Evolutionary conservation across 2,888 invertebrate genomes (phyloP).

Genomic region (Ochropleura plecta): DNA sequence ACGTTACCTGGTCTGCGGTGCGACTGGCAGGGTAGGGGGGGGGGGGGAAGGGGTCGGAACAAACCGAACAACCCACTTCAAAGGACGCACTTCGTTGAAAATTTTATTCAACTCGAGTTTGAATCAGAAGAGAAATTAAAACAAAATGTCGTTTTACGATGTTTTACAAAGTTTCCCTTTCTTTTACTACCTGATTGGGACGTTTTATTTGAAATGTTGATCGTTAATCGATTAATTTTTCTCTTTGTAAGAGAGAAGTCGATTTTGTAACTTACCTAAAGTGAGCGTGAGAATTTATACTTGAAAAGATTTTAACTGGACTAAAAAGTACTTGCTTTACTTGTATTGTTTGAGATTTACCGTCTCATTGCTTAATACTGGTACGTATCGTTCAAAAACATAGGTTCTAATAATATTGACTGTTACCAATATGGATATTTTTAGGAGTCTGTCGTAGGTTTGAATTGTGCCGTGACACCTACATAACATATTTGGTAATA

Average conservation of each 20-base stretch:
- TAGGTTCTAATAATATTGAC: neutral
- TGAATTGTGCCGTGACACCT: neutral
- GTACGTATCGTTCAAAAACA: neutral
- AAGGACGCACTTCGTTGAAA: slow-evolving; percentile 64
- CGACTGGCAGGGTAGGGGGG: neutral
- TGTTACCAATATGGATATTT: neutral
- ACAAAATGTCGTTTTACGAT: slow-evolving; percentile 66
- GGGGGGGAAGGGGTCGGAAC: slow-evolving; percentile 14
- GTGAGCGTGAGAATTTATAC: slow-evolving; percentile 5
- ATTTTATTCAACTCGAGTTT: slow-evolving; percentile 70
- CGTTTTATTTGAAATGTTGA: slow-evolving; percentile 62
- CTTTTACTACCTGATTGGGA: slow-evolving; percentile 63
- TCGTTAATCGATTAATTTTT: slow-evolving; percentile 58
- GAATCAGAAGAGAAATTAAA: slow-evolving; percentile 71
- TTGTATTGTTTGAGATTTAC: slow-evolving; percentile 16
- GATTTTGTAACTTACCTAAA: slow-evolving; percentile 31
- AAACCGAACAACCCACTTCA: slow-evolving; percentile 69
- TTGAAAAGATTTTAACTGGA: slow-evolving; percentile 21
- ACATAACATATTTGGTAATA: neutral
- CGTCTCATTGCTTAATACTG: neutral
- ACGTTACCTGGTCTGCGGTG: slow-evolving; percentile 57
- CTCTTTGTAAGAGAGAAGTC: slow-evolving; percentile 37
- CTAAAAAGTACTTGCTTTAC: slow-evolving; percentile 12
- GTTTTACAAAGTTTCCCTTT: slow-evolving; percentile 62
- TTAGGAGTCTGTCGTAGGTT: neutral